These are phyloP conservation scores for Zaprionus ornatus DNA, from an alignment of 1,140 invertebrate species.

Conservation along the genomic window DNA sequence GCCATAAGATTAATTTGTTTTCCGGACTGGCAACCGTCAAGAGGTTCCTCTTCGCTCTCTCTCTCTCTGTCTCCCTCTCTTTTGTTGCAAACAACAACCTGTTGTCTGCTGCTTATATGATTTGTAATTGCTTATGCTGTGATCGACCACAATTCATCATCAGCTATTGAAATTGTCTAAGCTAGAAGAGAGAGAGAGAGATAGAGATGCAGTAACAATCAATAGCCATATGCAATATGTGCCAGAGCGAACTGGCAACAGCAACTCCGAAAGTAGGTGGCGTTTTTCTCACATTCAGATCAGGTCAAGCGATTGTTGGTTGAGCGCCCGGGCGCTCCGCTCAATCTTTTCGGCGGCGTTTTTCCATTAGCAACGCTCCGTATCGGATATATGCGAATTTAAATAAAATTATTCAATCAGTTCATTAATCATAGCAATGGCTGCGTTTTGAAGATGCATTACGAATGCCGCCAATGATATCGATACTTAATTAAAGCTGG, in stretches of 20 bases:
- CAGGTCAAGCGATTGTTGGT: constrained; percentile 14
- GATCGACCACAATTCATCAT: constrained; percentile 64
- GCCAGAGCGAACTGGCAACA: background rate
- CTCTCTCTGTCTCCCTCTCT: background rate
- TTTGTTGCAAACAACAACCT: constrained; percentile 58
- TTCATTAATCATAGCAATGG: constrained; percentile 68
- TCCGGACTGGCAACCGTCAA: constrained; percentile 35
- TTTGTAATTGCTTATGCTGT: constrained; percentile 64
- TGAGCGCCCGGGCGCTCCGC: constrained; percentile 3
- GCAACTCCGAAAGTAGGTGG: constrained; percentile 62
- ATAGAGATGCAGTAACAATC: background rate
- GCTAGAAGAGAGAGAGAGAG: background rate
- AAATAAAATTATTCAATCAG: constrained; percentile 78
- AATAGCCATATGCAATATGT: background rate
- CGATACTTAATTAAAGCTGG: constrained; percentile 27
- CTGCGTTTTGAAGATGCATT: constrained; percentile 48
- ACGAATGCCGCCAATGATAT: constrained; percentile 46
- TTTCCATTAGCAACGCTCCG: constrained; percentile 68
- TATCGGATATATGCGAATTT: constrained; percentile 81
- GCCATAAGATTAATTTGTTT: constrained; percentile 81
- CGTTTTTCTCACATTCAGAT: constrained; percentile 72
- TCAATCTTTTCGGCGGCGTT: constrained; percentile 62
- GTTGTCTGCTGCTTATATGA: constrained; percentile 56
- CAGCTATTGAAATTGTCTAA: constrained; percentile 40
- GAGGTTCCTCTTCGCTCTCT: constrained; percentile 13